Evolutionary conservation across 2,888 invertebrate species (phyloP), one percentile per base, ranked within the genome.

Genomic region (Calameuta idolon): DNA sequence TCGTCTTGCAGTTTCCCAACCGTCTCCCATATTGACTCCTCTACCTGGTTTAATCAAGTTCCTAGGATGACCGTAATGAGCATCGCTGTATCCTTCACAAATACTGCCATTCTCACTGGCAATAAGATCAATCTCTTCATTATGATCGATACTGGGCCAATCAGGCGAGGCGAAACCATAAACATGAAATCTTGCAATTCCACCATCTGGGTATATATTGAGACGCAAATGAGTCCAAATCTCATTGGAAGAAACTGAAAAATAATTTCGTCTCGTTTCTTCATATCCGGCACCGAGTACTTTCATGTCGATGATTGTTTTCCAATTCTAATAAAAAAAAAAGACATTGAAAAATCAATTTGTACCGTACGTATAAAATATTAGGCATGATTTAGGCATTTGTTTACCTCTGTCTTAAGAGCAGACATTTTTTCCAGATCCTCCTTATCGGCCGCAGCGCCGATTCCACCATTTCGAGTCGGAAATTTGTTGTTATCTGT

Each of bases 1-100:
- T 76, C 94, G 91, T 77, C 95, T 90, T 0, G 95, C 94, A 0
- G 95, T 95, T 87, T 95, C 95, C 95, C 95, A 95, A 0, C 94
- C 95, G 81, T 95, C 94, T 0, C 92, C 93, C 94, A 95, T 95
- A 75, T 92, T 92, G 9, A 89, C 83, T 55, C 93, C 92, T 80
- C 92, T 92, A 77, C 92, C 92, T 0, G 93, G 93, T 81, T 93
- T 93, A 75, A 94, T 93, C 81, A 94, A 91, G 84, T 94, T 94
- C 34, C 92, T 92, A 0, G 95, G 95, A 86, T 94, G 94, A 0
- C 95, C 94, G 84, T 93, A 95, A 88, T 95, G 94, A 4, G 94
- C 95, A 84, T 95, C 94, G 35, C 94, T 94, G 86, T 93, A 94
- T 31, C 92, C 93, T 90, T 89, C 79, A 81, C 94, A 94, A 69